Conservation (phyloP, 2,888 invertebrate species). For the Temnothorax unifasciatus region DNA sequence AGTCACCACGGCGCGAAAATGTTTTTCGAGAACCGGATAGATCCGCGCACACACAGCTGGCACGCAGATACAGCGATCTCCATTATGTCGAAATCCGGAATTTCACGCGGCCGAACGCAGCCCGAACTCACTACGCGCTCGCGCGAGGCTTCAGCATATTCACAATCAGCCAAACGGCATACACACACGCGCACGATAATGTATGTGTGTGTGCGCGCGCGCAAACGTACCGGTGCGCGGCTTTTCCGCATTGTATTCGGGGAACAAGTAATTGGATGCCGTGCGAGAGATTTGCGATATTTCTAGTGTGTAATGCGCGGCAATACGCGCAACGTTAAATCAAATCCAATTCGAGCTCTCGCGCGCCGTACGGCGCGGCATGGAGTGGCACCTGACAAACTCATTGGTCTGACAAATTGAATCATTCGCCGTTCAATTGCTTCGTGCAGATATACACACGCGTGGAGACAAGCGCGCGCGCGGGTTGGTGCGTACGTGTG, state of each 20-base stretch:
- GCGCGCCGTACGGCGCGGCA: conserved; percentile 80
- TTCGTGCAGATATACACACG: conserved; percentile 79
- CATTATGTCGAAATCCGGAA: conserved; percentile 73
- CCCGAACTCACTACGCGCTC: conserved; percentile 32
- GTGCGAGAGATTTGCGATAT: conserved; percentile 84
- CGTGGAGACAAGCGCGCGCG: neutral
- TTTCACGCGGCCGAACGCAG: conserved; percentile 62
- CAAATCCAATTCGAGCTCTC: conserved; percentile 85
- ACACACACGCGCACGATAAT: neutral
- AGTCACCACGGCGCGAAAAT: conserved; percentile 25
- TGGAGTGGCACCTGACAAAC: conserved; percentile 86
- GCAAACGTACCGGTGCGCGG: conserved; percentile 40
- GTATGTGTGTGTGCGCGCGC: neutral
- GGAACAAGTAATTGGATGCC: conserved; percentile 81
- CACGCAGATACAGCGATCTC: conserved; percentile 65
- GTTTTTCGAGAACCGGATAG: conserved; percentile 58
- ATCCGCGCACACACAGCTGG: conserved; percentile 34
- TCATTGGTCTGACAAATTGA: conserved; percentile 86
- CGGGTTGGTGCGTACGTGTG: neutral
- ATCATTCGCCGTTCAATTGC: conserved; percentile 86
- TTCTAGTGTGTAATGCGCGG: conserved; percentile 84
- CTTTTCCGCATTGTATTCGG: conserved; percentile 73
- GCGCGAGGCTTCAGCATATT: conserved; percentile 5
- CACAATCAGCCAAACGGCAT: neutral
- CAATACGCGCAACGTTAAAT: conserved; percentile 85